Conservation (phyloP, 2,888 invertebrate genomes). For the Atethmia centrago region DNA sequence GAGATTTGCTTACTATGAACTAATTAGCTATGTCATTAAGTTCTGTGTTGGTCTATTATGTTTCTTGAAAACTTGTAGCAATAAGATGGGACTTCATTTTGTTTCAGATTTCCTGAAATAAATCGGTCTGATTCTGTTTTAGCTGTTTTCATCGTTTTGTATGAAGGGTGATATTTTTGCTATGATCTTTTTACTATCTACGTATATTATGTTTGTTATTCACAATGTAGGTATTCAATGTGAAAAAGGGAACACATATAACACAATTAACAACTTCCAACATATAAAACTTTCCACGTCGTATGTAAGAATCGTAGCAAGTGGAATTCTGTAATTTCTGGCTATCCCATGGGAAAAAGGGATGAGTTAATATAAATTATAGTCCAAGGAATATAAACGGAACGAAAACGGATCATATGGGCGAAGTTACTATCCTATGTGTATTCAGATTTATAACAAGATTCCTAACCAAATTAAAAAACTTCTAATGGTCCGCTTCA, state of each 20-base stretch:
- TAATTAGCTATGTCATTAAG: not conserved
- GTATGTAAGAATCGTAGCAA: not conserved
- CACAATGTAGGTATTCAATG: too few relatives aligned
- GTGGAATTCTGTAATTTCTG: too few relatives aligned
- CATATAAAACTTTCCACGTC: not conserved
- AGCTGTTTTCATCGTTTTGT: not conserved
- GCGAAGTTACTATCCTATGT: too few relatives aligned
- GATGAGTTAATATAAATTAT: not conserved
- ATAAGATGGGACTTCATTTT: not conserved
- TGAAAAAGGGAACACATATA: not conserved
- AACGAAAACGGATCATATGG: too few relatives aligned
- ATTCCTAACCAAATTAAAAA: too few relatives aligned
- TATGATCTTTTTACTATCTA: not conserved
- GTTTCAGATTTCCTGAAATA: not conserved
- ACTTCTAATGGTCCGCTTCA: too few relatives aligned
- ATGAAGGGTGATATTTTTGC: not conserved
- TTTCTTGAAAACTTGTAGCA: slow-evolving; percentile 1
- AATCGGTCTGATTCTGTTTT: not conserved
- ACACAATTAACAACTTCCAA: not conserved
- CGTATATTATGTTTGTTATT: not conserved
- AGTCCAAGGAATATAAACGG: too few relatives aligned
- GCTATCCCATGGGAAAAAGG: not conserved
- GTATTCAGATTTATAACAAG: too few relatives aligned
- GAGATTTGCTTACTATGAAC: slow-evolving; percentile 8
- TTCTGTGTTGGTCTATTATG: not conserved